A percentile compares a stretch with the other conserved stretches of the same genome.
phyloP scores from a whole-genome alignment of 1,140 invertebrate genomes.

The Microplitis demolitor region DNA sequence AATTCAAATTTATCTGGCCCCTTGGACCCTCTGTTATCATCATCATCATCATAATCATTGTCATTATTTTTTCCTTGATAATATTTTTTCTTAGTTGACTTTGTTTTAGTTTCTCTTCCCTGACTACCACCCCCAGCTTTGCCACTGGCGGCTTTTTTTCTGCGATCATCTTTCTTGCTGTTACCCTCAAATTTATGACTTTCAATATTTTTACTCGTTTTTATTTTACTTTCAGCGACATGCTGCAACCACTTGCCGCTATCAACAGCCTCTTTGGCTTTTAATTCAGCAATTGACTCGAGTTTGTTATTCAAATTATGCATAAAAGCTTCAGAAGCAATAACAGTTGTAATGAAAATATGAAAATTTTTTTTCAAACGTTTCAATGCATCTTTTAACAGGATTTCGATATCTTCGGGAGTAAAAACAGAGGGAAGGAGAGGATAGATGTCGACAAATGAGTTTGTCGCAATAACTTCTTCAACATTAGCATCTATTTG shows the following conservation, averaged over 20 bases:
- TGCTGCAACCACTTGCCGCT: conserved; percentile 65
- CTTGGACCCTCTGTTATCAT: conserved; percentile 47
- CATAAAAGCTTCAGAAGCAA: conserved; percentile 65
- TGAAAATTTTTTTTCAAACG: conserved; percentile 49
- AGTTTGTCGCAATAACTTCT: conserved; percentile 76
- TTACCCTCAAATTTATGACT: conserved; percentile 68
- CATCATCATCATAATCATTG: conserved; percentile 68
- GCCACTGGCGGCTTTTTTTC: conserved; percentile 84
- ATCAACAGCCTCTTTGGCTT: conserved; percentile 74
- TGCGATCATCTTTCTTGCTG: conserved; percentile 79
- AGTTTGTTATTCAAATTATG: conserved; percentile 73
- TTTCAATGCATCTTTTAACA: conserved; percentile 72
- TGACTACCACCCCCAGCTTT: conserved; percentile 90
- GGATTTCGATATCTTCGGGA: conserved; percentile 73
- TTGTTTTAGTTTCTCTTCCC: conserved; percentile 94
- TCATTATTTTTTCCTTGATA: conserved; percentile 64
- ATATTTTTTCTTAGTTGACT: conserved; percentile 82
- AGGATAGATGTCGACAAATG: conserved; percentile 80
- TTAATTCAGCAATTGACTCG: conserved; percentile 70
- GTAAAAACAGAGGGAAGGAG: conserved; percentile 81
- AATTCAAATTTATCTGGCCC: conserved; percentile 56
- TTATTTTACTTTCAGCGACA: conserved; percentile 52
- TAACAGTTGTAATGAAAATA: conserved; percentile 49
- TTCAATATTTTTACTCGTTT: conserved; percentile 50
- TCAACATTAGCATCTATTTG: conserved; percentile 84